Conservation (phyloP, 2,113 vertebrate species). For the Leptobrachium ailaonicum region DNA sequence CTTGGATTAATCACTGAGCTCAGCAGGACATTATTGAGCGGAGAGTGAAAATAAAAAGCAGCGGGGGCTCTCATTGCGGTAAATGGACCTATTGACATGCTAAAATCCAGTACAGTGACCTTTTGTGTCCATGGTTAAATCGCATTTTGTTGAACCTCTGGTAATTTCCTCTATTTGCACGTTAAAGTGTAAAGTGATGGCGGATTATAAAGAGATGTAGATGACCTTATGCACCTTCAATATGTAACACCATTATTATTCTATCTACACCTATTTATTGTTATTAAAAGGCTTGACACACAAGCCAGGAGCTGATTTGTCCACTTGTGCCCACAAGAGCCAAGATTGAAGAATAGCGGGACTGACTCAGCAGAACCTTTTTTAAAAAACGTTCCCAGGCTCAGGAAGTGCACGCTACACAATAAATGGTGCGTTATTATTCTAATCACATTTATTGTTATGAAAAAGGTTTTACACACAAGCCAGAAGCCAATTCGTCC, state of each 20-base stretch:
- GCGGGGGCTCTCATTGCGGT: background rate
- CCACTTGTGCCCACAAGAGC: too few species aligned
- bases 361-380: too few species aligned
- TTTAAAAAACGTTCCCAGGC: too few species aligned
- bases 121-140: background rate
- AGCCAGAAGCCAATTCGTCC: too few species aligned
- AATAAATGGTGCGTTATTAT: too few species aligned
- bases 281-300: background rate
- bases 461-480: too few species aligned
- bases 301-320: background rate
- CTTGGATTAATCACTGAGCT: background rate
- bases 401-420: too few species aligned
- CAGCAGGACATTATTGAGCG: slow-evolving; percentile 14
- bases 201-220: slow-evolving; percentile 1
- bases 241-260: background rate
- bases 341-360: too few species aligned
- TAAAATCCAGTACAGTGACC: background rate
- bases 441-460: too few species aligned
- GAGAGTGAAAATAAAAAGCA: slow-evolving; percentile 13
- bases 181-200: slow-evolving; percentile 9
- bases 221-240: background rate
- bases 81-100: slow-evolving; percentile 17
- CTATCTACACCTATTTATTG: too few species aligned
- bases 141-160: background rate
- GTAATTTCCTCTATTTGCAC: slow-evolving; percentile 8